Evolutionary conservation across 2,113 vertebrate genomes (phyloP), one percentile per base, ranked within the genome.

Genomic region (Vulpes ferrilata): DNA sequence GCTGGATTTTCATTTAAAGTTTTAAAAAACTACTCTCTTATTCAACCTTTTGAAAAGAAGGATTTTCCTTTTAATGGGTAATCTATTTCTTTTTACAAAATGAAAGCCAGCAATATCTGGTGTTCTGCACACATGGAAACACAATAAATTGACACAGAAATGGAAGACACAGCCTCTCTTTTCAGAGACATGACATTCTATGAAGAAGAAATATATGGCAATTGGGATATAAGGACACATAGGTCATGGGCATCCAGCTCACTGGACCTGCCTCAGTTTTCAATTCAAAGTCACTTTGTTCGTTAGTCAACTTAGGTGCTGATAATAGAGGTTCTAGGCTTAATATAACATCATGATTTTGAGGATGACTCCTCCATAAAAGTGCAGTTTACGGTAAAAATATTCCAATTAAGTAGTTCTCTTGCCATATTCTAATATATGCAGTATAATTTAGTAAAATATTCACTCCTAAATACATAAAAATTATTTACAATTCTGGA

Each of bases 1-100:
- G 67, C 78, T 96, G 88, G 53, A 73, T 71, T 97, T 95, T 96
- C 91, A 93, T 97, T 93, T 95, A 82, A 96, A 74, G 30, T 48
- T 93, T 48, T 80, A 60, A 67, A 81, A 82, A 96, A 22, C 53
- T 88, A 65, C 35, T 94, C 15, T 94, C 23, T 83, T 80, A 95
- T 84, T 95, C 89, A 97, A 92, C 43, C 67, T 96, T 85, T 73
- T 96, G 60, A 95, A 97, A 91, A 59, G 27, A 23, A 97, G 30
- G 30, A 88, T 93, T 97, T 95, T 88, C 73, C 48, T 95, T 96
- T 97, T 93, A 95, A 87, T 84, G 27, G 64, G 4, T 53, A 95
- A 97, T 96, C 57, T 96, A 53, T 80, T 90, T 96, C 83, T 95
- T 95, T 93, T 76, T 57, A 95, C 87, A 85, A 97, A 86, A 73